These are phyloP conservation scores for Scalopus aquaticus DNA, from an alignment of 2,113 vertebrate genomes.

Conservation along the genomic window DNA sequence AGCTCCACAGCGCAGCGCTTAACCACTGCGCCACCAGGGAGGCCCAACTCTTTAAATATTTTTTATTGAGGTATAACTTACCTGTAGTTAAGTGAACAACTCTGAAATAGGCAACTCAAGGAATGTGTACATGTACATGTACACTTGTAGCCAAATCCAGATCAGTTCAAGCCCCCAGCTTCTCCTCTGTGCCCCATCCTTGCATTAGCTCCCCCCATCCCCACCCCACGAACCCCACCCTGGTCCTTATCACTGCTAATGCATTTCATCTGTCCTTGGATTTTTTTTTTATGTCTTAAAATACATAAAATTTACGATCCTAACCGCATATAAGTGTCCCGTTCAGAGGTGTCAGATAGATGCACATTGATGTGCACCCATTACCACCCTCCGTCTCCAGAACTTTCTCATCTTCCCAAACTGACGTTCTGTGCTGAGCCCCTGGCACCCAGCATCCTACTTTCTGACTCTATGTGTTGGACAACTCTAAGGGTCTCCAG, in stretches of 20 bases:
- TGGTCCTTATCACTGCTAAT: neutral
- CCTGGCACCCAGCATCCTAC: neutral
- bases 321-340: neutral
- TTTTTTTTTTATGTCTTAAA: neutral
- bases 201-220: too few relatives aligned
- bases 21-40: too few relatives aligned
- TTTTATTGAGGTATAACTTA: neutral
- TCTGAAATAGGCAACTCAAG: neutral
- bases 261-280: neutral
- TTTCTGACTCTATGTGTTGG: neutral
- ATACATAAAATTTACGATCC: neutral
- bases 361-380: neutral
- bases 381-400: neutral
- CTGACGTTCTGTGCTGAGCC: neutral
- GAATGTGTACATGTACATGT: neutral
- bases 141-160: neutral
- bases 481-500: too few relatives aligned
- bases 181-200: neutral
- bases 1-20: too few relatives aligned
- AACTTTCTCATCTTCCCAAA: neutral
- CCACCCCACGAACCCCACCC: neutral
- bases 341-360: neutral
- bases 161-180: neutral
- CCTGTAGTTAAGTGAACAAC: neutral
- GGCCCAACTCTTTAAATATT: too few relatives aligned